phyloP scores from a whole-genome alignment of 2,113 vertebrate species.

The Nycticebus coucang region DNA sequence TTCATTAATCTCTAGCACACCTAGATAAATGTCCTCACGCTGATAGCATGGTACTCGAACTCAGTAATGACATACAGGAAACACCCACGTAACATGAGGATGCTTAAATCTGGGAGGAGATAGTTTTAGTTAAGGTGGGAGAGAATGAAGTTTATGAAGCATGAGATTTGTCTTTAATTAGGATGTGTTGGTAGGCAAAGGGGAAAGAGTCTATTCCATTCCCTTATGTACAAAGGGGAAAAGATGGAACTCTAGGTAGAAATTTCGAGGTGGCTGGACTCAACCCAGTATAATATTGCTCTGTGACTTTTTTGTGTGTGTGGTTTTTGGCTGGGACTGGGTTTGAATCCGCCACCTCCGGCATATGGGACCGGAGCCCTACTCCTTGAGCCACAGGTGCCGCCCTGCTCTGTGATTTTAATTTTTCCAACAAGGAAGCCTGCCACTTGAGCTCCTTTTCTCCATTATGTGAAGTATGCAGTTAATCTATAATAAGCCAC shows the following conservation, averaged over 20 bases:
- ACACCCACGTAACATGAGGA: neutral
- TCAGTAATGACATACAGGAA: neutral
- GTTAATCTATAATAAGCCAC: neutral
- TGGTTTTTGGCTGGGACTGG: too few species aligned
- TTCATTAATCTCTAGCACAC: neutral
- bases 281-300: neutral
- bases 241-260: neutral
- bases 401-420: too few species aligned
- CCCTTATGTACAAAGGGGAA: neutral
- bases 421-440: neutral
- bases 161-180: neutral
- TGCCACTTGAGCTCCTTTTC: neutral
- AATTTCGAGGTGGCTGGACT: neutral
- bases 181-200: neutral
- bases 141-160: neutral
- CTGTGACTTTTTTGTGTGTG: too few species aligned
- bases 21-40: neutral
- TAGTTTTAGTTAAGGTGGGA: neutral
- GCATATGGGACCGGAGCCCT: too few species aligned
- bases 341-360: too few species aligned
- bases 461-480: neutral
- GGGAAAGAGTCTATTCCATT: neutral
- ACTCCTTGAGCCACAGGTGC: too few species aligned
- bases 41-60: neutral
- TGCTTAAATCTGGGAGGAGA: neutral